These are phyloP conservation scores for Epizoanthus rinbou DNA, from an alignment of 92 coral and sea anemone genomes.

Conservation along the genomic window DNA sequence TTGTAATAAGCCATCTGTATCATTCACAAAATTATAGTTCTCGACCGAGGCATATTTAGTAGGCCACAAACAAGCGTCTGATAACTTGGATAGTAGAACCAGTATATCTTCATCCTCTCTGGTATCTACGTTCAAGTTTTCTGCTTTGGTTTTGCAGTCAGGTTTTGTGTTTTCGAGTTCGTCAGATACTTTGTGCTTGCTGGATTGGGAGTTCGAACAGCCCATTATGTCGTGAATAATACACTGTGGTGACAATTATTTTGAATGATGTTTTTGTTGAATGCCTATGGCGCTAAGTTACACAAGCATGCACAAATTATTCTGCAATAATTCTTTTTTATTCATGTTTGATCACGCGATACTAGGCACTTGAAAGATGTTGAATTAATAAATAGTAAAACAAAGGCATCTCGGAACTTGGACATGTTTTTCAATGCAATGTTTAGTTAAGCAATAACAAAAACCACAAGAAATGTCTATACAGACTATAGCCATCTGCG, in stretches of 20 bases:
- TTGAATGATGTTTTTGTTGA: background rate
- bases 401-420: background rate
- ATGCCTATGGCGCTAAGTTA: conserved; percentile 20
- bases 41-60: conserved; percentile 28
- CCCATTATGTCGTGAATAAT: conserved; percentile 1
- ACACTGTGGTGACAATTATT: background rate
- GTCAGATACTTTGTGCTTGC: background rate
- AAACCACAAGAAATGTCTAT: too few relatives aligned
- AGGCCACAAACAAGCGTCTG: conserved; percentile 38
- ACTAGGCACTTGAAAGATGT: background rate
- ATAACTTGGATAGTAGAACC: background rate
- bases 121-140: background rate
- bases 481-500: too few relatives aligned
- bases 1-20: background rate
- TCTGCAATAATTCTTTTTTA: too few relatives aligned
- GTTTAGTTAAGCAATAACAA: too few relatives aligned
- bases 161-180: background rate
- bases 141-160: background rate
- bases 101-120: background rate
- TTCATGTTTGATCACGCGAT: background rate
- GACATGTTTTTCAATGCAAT: too few relatives aligned
- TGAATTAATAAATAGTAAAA: background rate
- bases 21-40: conserved; percentile 25
- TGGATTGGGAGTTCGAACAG: background rate
- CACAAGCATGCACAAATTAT: conserved; percentile 6